Evolutionary conservation across 2,113 vertebrate genomes (phyloP).

Genomic region (Pituophis catenifer): DNA sequence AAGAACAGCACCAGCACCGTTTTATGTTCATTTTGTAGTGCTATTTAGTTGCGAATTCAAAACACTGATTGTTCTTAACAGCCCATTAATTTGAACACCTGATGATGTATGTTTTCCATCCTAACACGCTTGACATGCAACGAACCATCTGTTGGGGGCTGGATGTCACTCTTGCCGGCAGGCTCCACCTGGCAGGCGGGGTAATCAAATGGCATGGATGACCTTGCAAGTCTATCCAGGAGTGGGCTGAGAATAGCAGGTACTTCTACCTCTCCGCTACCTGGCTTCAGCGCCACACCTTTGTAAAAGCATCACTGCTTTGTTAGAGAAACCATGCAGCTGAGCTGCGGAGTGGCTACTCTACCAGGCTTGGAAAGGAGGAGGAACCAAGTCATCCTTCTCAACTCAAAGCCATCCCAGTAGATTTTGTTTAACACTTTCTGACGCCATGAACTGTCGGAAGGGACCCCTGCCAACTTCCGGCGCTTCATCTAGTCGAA

Average conservation of each 20-base stretch:
- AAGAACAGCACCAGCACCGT: background rate
- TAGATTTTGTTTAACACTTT: background rate
- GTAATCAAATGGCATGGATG: background rate
- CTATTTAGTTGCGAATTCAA: background rate
- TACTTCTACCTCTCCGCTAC: background rate
- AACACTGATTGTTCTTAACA: background rate
- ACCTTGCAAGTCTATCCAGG: background rate
- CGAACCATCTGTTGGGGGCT: background rate
- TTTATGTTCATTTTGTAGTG: background rate
- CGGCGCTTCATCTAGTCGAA: conserved; percentile 18
- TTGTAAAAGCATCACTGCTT: background rate
- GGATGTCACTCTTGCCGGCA: background rate
- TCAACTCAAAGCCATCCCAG: background rate
- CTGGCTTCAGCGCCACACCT: fast-evolving
- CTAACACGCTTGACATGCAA: background rate
- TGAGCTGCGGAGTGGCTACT: background rate
- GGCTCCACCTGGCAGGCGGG: background rate
- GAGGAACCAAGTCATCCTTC: background rate
- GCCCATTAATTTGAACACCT: background rate
- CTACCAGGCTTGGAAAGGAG: fast-evolving
- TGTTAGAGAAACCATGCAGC: background rate
- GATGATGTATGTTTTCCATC: background rate
- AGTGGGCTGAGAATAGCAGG: background rate
- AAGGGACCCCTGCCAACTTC: background rate
- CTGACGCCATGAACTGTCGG: background rate